Conservation (phyloP, 2,888 invertebrate genomes). For the Drosophila kuntzei region DNA sequence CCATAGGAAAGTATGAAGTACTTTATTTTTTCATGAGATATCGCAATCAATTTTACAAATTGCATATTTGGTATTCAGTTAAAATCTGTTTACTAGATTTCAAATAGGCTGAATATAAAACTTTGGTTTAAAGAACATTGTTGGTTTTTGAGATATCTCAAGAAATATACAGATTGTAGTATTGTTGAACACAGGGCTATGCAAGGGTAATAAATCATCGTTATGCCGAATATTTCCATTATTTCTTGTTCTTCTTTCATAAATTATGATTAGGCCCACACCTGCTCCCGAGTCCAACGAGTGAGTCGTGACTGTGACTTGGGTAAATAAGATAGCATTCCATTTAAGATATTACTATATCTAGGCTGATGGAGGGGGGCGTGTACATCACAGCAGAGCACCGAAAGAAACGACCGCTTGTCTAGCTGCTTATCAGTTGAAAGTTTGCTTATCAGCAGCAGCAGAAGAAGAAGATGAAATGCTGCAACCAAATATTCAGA, state of each 20-base stretch:
- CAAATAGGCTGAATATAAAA: too few species aligned
- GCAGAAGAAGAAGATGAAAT: constrained; percentile 12
- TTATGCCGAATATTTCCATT: background rate
- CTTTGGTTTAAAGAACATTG: too few species aligned
- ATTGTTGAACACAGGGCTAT: too few species aligned
- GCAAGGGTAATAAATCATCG: background rate
- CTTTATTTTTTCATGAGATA: too few species aligned
- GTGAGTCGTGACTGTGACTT: constrained; percentile 39
- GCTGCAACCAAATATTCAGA: constrained; percentile 51
- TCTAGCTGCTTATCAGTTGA: constrained; percentile 50
- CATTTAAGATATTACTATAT: constrained; percentile 20
- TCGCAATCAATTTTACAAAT: too few species aligned
- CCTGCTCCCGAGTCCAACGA: constrained; percentile 21
- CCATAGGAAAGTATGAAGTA: too few species aligned
- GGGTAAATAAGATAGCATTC: constrained; percentile 59
- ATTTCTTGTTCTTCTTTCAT: constrained; percentile 2
- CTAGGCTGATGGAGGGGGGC: background rate
- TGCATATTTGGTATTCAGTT: too few species aligned
- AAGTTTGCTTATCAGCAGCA: constrained; percentile 19
- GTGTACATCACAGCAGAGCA: constrained; percentile 28
- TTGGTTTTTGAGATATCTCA: too few species aligned
- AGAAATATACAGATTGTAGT: too few species aligned
- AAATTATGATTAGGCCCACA: constrained; percentile 49
- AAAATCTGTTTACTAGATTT: too few species aligned
- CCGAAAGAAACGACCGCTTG: constrained; percentile 32